A percentile compares a stretch with the other conserved stretches of the same genome.
Evolutionary conservation across 1,140 invertebrate genomes (phyloP).

Genomic region (Telenomus remus): DNA sequence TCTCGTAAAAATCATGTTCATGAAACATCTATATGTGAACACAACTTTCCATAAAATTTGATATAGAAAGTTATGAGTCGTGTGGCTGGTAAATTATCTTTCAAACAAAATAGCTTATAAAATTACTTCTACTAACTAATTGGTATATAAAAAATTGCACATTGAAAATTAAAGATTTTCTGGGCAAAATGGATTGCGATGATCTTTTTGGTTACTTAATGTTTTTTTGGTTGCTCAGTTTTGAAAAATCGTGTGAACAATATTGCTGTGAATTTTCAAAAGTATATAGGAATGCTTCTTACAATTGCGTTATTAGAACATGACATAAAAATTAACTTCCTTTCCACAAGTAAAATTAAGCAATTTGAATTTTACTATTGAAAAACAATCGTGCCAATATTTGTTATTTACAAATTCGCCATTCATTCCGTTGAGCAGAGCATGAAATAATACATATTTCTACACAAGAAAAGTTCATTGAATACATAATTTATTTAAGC

Average conservation of each 20-base stretch:
- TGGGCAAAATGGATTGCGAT: too few species aligned
- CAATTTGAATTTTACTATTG: constrained; percentile 31
- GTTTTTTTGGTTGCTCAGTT: too few species aligned
- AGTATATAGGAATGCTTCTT: constrained; percentile 19
- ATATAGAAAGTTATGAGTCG: constrained; percentile 28
- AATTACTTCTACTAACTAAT: too few species aligned
- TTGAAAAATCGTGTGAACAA: too few species aligned
- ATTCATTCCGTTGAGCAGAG: constrained; percentile 47
- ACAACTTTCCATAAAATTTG: constrained; percentile 31
- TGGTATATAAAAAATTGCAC: too few species aligned
- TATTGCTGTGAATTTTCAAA: constrained; percentile 8
- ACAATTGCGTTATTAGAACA: constrained; percentile 46
- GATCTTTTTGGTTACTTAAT: too few species aligned
- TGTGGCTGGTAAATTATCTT: background rate
- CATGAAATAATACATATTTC: constrained; percentile 52
- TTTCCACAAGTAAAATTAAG: constrained; percentile 20
- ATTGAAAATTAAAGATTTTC: too few species aligned
- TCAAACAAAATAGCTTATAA: too few species aligned
- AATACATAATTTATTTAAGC: constrained; percentile 51
- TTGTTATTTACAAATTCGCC: constrained; percentile 49
- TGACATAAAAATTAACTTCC: constrained; percentile 45
- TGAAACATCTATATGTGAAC: constrained; percentile 23
- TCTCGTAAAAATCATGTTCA: constrained; percentile 23
- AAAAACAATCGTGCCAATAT: constrained; percentile 44
- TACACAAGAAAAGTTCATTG: constrained; percentile 48